These are phyloP conservation scores for Glaucopsyche alexis DNA, from an alignment of 2,888 invertebrate genomes.

Conservation along the genomic window DNA sequence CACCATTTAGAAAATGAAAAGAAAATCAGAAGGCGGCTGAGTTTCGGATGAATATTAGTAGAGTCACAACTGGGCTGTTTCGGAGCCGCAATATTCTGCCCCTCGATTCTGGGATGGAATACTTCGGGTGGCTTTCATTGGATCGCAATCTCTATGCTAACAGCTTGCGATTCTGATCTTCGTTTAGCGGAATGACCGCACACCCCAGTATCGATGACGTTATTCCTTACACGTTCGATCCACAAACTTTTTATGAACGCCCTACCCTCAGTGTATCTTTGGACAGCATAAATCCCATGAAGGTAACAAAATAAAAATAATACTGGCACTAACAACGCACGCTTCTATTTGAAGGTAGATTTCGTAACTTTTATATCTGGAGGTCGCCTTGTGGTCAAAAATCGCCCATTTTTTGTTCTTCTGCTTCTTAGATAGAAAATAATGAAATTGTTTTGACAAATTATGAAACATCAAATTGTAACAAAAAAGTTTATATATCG, in stretches of 20 bases:
- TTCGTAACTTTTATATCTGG: neutral
- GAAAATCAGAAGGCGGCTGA: slow-evolving; percentile 65
- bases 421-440: too few relatives aligned
- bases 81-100: slow-evolving; percentile 73
- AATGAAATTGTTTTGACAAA: too few relatives aligned
- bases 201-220: slow-evolving; percentile 71
- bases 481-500: too few relatives aligned
- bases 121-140: slow-evolving; percentile 74
- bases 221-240: slow-evolving; percentile 78
- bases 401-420: too few relatives aligned
- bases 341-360: neutral
- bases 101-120: slow-evolving; percentile 75
- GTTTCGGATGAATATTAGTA: slow-evolving; percentile 61
- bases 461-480: too few relatives aligned
- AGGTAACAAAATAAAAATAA: slow-evolving; percentile 26
- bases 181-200: slow-evolving; percentile 80
- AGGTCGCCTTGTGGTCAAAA: too few relatives aligned
- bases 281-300: slow-evolving; percentile 51
- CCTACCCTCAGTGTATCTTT: slow-evolving; percentile 59
- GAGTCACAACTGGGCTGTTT: slow-evolving; percentile 68
- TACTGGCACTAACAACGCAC: neutral
- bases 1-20: slow-evolving; percentile 52
- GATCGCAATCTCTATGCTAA: slow-evolving; percentile 80
- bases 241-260: slow-evolving; percentile 74
- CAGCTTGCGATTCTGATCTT: slow-evolving; percentile 80